Percentiles rank a stretch among this genome's conserved stretches.
Conservation (phyloP, 2,113 vertebrate genomes). For the Diadophis punctatus region DNA sequence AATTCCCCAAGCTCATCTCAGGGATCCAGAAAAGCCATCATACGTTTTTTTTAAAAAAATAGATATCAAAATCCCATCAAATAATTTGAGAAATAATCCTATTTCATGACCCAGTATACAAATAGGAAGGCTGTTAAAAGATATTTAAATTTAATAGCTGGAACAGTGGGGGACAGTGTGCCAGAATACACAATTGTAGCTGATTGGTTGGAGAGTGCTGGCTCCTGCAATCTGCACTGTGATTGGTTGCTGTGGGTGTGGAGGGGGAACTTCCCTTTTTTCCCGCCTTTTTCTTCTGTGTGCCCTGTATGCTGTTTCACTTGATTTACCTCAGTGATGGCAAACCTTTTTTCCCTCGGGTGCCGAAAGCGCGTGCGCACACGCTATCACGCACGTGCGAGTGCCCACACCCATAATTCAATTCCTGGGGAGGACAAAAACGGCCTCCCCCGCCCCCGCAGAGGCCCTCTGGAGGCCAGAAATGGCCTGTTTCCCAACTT, state of each 20-base stretch:
- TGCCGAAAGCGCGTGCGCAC: no score
- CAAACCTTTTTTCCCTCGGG: no score
- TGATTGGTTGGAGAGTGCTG: not conserved
- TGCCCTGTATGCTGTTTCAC: not conserved
- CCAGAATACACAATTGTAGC: not conserved
- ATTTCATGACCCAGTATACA: not conserved
- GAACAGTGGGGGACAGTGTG: not conserved
- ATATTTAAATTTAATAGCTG: not conserved
- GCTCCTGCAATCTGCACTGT: not conserved
- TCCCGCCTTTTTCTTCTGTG: not conserved
- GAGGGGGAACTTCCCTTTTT: not conserved
- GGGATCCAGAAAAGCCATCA: not conserved
- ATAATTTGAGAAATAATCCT: not conserved
- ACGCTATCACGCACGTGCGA: no score
- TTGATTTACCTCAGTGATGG: no score
- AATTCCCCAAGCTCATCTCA: not conserved
- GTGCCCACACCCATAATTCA: no score
- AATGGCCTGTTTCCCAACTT: no score
- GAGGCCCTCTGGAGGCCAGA: no score
- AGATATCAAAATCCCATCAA: not conserved
- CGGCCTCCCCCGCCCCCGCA: no score
- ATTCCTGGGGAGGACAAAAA: no score
- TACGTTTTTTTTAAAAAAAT: not conserved
- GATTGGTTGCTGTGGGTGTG: not conserved
- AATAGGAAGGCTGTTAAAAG: not conserved